Base-by-base conservation (phyloP, 2,797 vertebrate genomes). In the Anas georgica region DNA sequence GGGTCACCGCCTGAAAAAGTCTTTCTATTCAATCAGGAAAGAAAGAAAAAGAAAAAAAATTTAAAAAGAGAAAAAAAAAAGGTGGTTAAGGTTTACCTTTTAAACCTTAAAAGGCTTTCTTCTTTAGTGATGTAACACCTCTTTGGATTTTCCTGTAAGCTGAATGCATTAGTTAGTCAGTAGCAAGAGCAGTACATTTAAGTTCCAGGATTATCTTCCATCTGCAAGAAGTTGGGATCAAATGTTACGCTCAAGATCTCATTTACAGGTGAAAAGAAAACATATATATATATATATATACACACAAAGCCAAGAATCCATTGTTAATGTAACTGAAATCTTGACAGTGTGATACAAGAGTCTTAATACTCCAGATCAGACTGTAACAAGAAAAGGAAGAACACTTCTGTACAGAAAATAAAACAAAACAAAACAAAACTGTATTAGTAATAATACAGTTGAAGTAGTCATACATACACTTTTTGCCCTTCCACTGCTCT, bases 121-220 rank as follows among this genome's bases (percentile, higher is more conserved):
- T 60, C 70, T 90, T 82, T 58, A 68, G 15, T 88, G 64, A 60
- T 79, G 28, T 33, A 90, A 88, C 55, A 75, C 9, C 33, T 69
- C 77, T 63, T 85, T 41, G 63, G 77, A 85, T 92, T 93, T 94
- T 96, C 67, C 73, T 83, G 70, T 56, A 52, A 80, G 83, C 56
- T 95, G 90, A 89, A 66, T 16, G 28, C 28, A 78, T 64, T 73
- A 59, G 63, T 37, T 85, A 89, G 79, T 81, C 66, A 83, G 46
- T 81, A 91, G 76, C 58, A 85, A 80, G 88, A 94, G 72, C 62
- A 75, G 68, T 78, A 76, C 37, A 90, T 90, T 91, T 91, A 87
- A 91, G 92, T 88, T 89, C 52, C 43, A 91, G 55, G 91, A 90
- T 86, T 84, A 93, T 77, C 45, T 81, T 90, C 88, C 80, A 86